Evolutionary conservation across 2,797 vertebrate genomes (phyloP).

Genomic region (Geotrypetes seraphini): DNA sequence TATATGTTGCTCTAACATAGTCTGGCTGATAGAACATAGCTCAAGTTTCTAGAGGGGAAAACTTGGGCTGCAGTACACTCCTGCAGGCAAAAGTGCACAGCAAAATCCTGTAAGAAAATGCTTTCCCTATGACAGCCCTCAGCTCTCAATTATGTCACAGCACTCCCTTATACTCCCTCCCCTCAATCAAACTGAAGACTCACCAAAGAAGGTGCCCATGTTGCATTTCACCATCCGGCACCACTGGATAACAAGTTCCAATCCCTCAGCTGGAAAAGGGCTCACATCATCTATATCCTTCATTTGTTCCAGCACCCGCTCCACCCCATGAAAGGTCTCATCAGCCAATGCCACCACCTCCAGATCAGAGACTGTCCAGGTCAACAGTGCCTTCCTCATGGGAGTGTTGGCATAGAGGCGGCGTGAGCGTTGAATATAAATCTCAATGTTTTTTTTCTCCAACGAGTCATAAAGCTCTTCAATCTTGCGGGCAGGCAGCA

Average conservation of each 20-base stretch:
- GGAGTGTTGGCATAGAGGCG: slow-evolving; percentile 92
- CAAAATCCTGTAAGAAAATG: too few relatives aligned
- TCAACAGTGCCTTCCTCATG: slow-evolving; percentile 89
- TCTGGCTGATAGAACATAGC: too few relatives aligned
- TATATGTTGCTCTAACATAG: too few relatives aligned
- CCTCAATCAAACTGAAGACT: not conserved
- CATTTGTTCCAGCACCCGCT: slow-evolving; percentile 76
- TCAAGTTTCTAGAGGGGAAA: too few relatives aligned
- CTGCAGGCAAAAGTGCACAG: too few relatives aligned
- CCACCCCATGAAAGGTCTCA: slow-evolving; percentile 72
- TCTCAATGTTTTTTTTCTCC: slow-evolving; percentile 96
- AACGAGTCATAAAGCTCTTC: slow-evolving; percentile 91
- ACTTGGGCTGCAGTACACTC: too few relatives aligned
- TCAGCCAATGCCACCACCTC: slow-evolving; percentile 80
- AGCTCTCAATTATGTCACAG: too few relatives aligned
- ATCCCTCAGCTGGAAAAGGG: slow-evolving; percentile 79
- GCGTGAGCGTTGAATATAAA: slow-evolving; percentile 93
- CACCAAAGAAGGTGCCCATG: slow-evolving; percentile 77
- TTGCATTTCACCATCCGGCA: slow-evolving; percentile 83
- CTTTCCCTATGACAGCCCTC: too few relatives aligned
- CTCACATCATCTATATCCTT: slow-evolving; percentile 77
- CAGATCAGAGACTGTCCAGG: slow-evolving; percentile 79
- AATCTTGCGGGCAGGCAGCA: slow-evolving; percentile 90
- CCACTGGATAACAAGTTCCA: slow-evolving; percentile 86
- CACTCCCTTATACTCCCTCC: too few relatives aligned